phyloP scores from a whole-genome alignment of 2,888 invertebrate genomes.

The Oxyscelio sp. region DNA sequence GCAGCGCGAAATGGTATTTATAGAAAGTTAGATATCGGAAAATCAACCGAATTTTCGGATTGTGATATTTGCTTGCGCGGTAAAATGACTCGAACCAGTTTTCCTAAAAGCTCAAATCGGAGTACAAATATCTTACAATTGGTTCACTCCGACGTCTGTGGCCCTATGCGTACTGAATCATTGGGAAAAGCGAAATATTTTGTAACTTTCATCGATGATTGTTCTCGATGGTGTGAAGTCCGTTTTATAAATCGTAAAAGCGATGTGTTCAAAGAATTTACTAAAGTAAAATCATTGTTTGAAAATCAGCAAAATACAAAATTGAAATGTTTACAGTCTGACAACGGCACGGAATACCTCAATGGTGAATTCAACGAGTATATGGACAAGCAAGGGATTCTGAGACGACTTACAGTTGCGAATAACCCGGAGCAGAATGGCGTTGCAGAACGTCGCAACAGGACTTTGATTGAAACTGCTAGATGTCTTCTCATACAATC shows the following conservation, averaged over 20 bases:
- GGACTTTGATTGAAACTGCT: slow-evolving; percentile 47
- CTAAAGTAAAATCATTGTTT: neutral
- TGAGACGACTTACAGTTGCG: slow-evolving; percentile 11
- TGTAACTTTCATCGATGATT: slow-evolving; percentile 8
- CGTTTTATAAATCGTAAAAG: neutral
- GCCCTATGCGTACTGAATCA: slow-evolving; percentile 8
- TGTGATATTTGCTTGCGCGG: slow-evolving; percentile 12
- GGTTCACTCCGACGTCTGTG: slow-evolving; percentile 1
- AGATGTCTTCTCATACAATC: slow-evolving; percentile 64
- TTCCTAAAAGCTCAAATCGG: too few relatives aligned
- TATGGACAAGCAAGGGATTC: slow-evolving; percentile 9
- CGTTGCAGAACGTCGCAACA: neutral
- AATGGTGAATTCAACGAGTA: slow-evolving; percentile 3
- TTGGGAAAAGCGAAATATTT: neutral
- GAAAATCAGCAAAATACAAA: neutral
- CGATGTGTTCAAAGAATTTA: neutral
- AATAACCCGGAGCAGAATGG: slow-evolving; percentile 23
- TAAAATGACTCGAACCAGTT: neutral
- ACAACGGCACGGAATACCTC: slow-evolving; percentile 18
- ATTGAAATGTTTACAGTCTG: slow-evolving; percentile 7
- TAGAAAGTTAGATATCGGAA: neutral
- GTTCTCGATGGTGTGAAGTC: neutral
- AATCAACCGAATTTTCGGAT: neutral
- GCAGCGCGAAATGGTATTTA: neutral
- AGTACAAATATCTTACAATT: neutral